A percentile compares a stretch with the other conserved stretches of the same genome.
These are phyloP conservation scores for Troilus luridus DNA, from an alignment of 2,888 invertebrate species.

Conservation along the genomic window DNA sequence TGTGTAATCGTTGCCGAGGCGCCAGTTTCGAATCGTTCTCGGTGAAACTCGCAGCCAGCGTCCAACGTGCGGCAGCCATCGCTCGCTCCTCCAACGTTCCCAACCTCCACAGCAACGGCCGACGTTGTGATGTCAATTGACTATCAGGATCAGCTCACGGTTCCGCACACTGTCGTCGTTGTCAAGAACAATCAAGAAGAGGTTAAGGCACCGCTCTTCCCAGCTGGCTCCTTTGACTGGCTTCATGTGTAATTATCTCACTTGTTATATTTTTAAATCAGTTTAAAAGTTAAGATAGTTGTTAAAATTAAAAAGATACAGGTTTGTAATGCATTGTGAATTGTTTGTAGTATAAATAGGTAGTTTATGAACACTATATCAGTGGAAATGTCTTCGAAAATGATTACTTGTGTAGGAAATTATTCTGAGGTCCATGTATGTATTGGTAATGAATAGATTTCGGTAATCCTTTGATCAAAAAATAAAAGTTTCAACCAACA, in stretches of 20 bases:
- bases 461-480: too few relatives aligned
- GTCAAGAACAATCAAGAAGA: neutral
- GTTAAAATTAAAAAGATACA: too few relatives aligned
- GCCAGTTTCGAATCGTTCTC: slow-evolving; percentile 42
- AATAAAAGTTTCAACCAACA: too few relatives aligned
- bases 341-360: too few relatives aligned
- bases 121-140: slow-evolving; percentile 25
- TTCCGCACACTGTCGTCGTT: slow-evolving; percentile 25
- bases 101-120: neutral
- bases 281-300: too few relatives aligned
- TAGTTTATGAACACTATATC: too few relatives aligned
- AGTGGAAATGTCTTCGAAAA: too few relatives aligned
- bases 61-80: neutral
- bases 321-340: too few relatives aligned
- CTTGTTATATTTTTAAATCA: neutral
- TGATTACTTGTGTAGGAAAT: too few relatives aligned
- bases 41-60: slow-evolving; percentile 40
- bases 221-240: slow-evolving; percentile 29
- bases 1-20: slow-evolving; percentile 41
- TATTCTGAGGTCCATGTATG: too few relatives aligned
- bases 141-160: slow-evolving; percentile 21
- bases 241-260: slow-evolving; percentile 29
- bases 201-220: slow-evolving; percentile 2
- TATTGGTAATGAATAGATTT: too few relatives aligned
- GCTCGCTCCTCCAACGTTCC: neutral